A percentile compares a stretch with the other conserved stretches of the same genome.
Evolutionary conservation across 2,888 invertebrate genomes (phyloP).

Genomic region (Gandaritis pyraliata): DNA sequence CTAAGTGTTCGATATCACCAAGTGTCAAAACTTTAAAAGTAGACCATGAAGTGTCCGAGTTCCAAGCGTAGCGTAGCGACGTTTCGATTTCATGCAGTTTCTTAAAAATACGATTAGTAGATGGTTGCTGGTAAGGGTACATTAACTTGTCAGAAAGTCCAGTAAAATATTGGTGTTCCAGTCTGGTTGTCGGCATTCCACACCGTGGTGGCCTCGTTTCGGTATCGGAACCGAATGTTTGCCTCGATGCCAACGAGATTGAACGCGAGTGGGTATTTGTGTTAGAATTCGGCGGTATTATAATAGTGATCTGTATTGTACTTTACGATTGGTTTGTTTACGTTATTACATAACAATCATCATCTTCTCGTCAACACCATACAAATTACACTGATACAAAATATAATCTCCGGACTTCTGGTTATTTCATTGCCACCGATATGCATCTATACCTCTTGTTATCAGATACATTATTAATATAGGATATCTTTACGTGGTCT

Average conservation of each 20-base stretch:
- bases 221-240: conserved; percentile 33
- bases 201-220: conserved; percentile 58
- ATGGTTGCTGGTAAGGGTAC: conserved; percentile 30
- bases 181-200: conserved; percentile 70
- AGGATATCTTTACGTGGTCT: conserved; percentile 50
- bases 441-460: conserved; percentile 11
- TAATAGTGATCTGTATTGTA: neutral
- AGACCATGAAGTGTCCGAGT: conserved; percentile 7
- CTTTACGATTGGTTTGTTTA: neutral
- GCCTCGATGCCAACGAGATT: conserved; percentile 23
- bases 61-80: conserved; percentile 2
- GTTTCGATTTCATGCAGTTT: conserved; percentile 37
- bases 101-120: conserved; percentile 37
- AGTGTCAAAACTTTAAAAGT: conserved; percentile 8
- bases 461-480: conserved; percentile 42
- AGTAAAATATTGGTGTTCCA: conserved; percentile 68
- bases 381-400: neutral
- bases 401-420: neutral
- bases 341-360: too few relatives aligned
- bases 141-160: conserved; percentile 52
- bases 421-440: neutral
- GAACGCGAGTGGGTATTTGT: conserved; percentile 8
- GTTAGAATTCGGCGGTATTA: conserved; percentile 5
- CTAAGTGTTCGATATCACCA: neutral
- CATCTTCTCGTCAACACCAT: neutral